phyloP scores from a whole-genome alignment of 2,797 vertebrate species.

The Psittacula echo region DNA sequence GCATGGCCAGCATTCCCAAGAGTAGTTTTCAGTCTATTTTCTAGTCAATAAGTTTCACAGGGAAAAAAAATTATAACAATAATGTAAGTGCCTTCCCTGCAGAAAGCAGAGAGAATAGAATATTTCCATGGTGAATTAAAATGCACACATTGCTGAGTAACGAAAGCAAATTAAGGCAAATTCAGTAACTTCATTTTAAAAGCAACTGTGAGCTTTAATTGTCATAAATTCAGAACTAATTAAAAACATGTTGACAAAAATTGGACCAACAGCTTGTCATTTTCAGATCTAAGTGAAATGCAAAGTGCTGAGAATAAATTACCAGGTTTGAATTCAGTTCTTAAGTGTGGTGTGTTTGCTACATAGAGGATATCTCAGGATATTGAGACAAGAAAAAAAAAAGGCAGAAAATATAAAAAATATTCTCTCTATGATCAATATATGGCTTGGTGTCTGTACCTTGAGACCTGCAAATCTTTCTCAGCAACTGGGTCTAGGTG shows the following conservation, averaged over 20 bases:
- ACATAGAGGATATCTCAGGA: not conserved
- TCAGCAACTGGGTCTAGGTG: not conserved
- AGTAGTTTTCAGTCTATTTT: constrained; percentile 37
- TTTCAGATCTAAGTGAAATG: constrained; percentile 50
- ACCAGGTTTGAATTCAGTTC: constrained; percentile 11
- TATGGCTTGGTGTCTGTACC: not conserved
- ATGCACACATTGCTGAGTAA: constrained; percentile 40
- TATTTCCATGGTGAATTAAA: constrained; percentile 43
- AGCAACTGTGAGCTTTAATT: constrained; percentile 57
- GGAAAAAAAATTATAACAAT: not conserved
- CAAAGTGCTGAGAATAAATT: constrained; percentile 53
- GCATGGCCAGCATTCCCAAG: not conserved
- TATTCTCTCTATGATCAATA: not conserved
- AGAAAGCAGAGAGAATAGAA: not conserved
- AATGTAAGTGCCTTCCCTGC: not conserved
- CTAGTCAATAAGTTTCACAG: not conserved
- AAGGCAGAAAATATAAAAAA: not conserved
- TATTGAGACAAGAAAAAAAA: not conserved
- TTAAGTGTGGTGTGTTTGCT: not conserved
- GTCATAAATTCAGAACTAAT: constrained; percentile 65
- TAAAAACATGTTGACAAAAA: constrained; percentile 67
- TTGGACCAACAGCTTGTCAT: constrained; percentile 60
- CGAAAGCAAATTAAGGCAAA: constrained; percentile 52
- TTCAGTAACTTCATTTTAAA: constrained; percentile 55
- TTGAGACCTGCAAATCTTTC: not conserved